Evolutionary conservation across 2,113 vertebrate species (phyloP), one percentile per base, ranked within the genome.

Genomic region (Neolamprologus brichardi): DNA sequence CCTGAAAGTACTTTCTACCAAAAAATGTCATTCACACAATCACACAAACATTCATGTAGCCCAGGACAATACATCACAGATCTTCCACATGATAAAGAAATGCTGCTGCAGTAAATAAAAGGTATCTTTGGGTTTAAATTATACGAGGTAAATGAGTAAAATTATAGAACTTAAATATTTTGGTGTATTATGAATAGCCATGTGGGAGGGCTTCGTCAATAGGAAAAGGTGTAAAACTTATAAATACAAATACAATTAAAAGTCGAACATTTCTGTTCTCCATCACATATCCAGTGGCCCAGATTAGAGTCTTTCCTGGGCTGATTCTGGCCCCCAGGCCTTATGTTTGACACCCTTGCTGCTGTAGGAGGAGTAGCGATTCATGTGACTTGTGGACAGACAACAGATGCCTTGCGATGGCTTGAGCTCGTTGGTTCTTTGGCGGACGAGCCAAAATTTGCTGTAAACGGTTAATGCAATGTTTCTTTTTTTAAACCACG

Each of bases 401-500:
- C 34, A 39, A 39, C 34, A 67, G n/a, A 67, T 39, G 34, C n/a
- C 11, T 0, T 67, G n/a, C 0, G 6, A 39, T 14, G 11, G 34
- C 34, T 20, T 23, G 11, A 67, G 18, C n/a, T 67, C 0, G 1
- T 39, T 67, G 2, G 62, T 67, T 39, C 1, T 67, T 67, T 67
- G 62, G 62, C 2, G 0, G n/a, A 67, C 0, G 0, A 67, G 18
- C 10, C 32, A 3, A 14, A 20, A 67, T 67, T 15, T 37, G 32
- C 32, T 13, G 18, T 20, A 25, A 41, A 41, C n/a, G 0, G 64
- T 70, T 39, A 41, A 41, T 25, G 3, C 64, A 70, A 23, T 41
- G 12, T 39, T 70, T 70, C 30, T 39, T 23, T 41, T 70, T 70
- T 20, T 23, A 70, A 70, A 41, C 64, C 4, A 23, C 7, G 2